These are phyloP conservation scores for Isurus oxyrinchus DNA, from an alignment of 2,113 vertebrate species.

Conservation along the genomic window DNA sequence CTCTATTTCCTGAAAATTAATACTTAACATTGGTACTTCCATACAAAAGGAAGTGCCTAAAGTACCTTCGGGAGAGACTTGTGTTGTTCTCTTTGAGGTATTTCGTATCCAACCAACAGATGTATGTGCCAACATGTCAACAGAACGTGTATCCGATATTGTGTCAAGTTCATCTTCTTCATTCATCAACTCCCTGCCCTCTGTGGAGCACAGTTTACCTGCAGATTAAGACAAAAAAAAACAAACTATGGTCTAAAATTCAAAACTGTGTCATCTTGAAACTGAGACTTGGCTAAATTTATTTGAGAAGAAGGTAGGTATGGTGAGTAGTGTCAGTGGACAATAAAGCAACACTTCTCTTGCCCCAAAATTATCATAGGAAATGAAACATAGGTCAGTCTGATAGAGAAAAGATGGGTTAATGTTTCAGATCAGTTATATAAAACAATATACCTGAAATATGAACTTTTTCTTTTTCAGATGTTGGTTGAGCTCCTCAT, in stretches of 20 bases:
- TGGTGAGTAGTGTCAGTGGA: neutral
- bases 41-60: neutral
- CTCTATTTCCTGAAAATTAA: neutral
- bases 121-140: slow-evolving; percentile 45
- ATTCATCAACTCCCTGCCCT: slow-evolving; percentile 43
- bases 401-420: neutral
- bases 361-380: neutral
- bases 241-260: neutral
- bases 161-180: slow-evolving; percentile 44
- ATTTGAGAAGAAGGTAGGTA: neutral
- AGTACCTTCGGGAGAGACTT: slow-evolving; percentile 49
- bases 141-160: slow-evolving; percentile 42
- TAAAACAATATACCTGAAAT: neutral
- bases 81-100: slow-evolving; percentile 46
- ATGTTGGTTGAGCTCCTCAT: neutral
- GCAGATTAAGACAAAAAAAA: neutral
- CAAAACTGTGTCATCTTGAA: neutral
- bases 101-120: slow-evolving; percentile 45
- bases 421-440: neutral
- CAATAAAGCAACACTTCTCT: neutral
- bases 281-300: neutral
- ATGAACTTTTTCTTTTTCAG: neutral
- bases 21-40: neutral
- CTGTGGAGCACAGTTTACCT: slow-evolving; percentile 48
- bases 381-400: neutral